Conservation (phyloP, 2,797 vertebrate species). For the Morus bassanus region DNA sequence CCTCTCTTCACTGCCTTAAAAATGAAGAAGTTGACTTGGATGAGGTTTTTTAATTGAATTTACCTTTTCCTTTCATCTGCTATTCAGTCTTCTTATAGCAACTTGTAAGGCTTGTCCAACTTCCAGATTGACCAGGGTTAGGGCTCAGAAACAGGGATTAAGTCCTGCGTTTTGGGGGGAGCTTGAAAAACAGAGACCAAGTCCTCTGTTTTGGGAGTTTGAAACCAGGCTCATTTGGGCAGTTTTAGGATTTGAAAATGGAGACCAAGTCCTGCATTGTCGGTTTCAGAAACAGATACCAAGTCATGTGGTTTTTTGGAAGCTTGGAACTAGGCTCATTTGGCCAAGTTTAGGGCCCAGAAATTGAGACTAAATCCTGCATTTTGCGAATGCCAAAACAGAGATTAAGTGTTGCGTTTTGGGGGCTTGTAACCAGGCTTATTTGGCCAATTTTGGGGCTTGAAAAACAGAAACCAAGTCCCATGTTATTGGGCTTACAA, state of each 20-base stretch:
- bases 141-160: too few species aligned
- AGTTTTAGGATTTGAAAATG: too few species aligned
- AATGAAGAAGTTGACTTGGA: not conserved
- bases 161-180: too few species aligned
- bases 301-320: too few species aligned
- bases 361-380: not conserved
- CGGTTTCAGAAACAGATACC: too few species aligned
- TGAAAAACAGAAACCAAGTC: not conserved
- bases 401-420: not conserved
- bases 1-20: not conserved
- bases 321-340: too few species aligned
- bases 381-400: not conserved
- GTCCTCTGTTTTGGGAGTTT: too few species aligned
- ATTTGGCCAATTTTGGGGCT: too few species aligned
- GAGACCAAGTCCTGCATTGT: too few species aligned
- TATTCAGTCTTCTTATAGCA: not conserved
- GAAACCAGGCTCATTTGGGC: too few species aligned
- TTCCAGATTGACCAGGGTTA: not conserved
- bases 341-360: not conserved
- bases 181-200: too few species aligned
- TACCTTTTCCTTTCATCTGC: slow-evolving; percentile 5
- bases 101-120: not conserved
- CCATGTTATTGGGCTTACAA: too few species aligned
- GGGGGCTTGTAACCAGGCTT: not conserved
- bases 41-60: not conserved